Evolutionary conservation across 2,113 vertebrate genomes (phyloP).

Genomic region (Ailuropoda melanoleuca): DNA sequence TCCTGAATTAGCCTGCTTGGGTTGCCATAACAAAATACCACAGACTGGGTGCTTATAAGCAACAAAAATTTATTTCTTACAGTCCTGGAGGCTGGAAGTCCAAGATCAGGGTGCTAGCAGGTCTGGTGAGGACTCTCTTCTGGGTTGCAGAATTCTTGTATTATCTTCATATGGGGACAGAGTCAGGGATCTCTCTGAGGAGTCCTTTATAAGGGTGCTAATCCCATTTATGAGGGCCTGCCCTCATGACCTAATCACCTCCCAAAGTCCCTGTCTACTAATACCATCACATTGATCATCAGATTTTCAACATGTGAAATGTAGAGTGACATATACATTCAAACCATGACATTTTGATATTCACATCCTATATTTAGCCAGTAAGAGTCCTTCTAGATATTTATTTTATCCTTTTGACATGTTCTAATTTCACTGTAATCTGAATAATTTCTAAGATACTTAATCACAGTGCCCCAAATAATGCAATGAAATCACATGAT

Average conservation of each 20-base stretch:
- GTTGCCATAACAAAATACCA: background rate
- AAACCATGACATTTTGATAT: background rate
- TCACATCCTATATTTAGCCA: background rate
- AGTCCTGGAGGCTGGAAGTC: background rate
- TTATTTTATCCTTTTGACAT: background rate
- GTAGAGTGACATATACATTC: background rate
- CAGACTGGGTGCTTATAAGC: background rate
- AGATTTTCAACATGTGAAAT: background rate
- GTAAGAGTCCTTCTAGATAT: background rate
- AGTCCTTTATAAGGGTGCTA: background rate
- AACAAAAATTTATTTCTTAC: background rate
- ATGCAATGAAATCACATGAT: background rate
- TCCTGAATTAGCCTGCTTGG: background rate
- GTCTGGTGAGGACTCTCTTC: background rate
- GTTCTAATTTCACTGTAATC: background rate
- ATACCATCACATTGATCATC: background rate
- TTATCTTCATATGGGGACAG: background rate
- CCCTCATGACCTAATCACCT: background rate
- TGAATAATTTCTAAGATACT: background rate
- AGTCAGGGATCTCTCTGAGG: background rate
- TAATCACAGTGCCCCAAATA: background rate
- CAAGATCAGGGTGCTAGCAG: background rate
- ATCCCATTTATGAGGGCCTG: background rate
- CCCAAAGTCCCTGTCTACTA: background rate
- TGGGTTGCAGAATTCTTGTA: background rate